Percentiles rank a stretch among this genome's conserved stretches.
phyloP scores from a whole-genome alignment of 2,888 invertebrate species.

The Plagiodera versicolora region DNA sequence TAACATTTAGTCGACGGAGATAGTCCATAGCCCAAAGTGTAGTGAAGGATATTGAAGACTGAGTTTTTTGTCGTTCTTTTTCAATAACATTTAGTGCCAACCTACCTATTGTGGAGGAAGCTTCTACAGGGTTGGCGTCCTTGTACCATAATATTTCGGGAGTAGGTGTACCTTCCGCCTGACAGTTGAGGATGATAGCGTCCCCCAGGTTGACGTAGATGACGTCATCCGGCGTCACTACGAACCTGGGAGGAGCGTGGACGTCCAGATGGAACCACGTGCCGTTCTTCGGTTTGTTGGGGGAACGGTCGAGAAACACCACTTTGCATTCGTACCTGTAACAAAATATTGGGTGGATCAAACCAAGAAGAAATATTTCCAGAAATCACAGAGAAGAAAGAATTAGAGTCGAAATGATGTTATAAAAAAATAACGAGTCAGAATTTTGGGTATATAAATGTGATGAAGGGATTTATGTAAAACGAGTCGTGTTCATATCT shows the following conservation, averaged over 20 bases:
- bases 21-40: no score
- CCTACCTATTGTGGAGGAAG: slow-evolving; percentile 74
- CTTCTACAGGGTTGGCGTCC: slow-evolving; percentile 88
- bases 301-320: slow-evolving; percentile 92
- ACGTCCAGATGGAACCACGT: slow-evolving; percentile 98
- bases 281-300: slow-evolving; percentile 90
- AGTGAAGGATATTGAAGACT: no score
- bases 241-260: slow-evolving; percentile 93
- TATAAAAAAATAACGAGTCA: no score
- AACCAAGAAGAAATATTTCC: background rate
- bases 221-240: slow-evolving; percentile 93
- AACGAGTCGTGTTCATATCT: no score
- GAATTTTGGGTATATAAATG: no score
- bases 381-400: no score
- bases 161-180: slow-evolving; percentile 93
- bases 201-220: slow-evolving; percentile 96
- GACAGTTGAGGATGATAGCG: slow-evolving; percentile 94
- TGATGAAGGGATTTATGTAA: no score
- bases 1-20: no score
- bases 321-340: slow-evolving; percentile 63
- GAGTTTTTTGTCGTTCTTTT: no score
- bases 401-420: no score
- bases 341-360: slow-evolving; percentile 2
- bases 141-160: slow-evolving; percentile 97
- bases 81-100: no score